Base-by-base conservation (phyloP, 2,797 vertebrate genomes). In the Perdix hodgsoniae region DNA sequence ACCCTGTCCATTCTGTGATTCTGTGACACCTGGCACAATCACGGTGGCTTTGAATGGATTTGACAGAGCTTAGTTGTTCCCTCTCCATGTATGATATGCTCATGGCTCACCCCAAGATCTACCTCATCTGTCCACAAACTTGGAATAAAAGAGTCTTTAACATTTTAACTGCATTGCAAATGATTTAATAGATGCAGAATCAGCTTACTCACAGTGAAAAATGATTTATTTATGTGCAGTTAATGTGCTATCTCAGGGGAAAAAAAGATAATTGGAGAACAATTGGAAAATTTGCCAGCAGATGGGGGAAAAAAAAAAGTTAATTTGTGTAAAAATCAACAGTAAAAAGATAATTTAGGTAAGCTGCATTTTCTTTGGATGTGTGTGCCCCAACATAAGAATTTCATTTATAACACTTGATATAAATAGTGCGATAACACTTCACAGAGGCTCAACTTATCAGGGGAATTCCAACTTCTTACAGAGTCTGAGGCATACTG, bases 381-480 rank as follows among this genome's bases (percentile, higher is more conserved):
- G 29, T 50, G 5, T 63, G 47, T 78, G 91, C 76, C 52, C 90
- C 82, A 77, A 42, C 42, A 8, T 35, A 93, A 94, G 82, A 72
- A 93, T 97, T 96, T 96, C 14, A 75, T 83, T 94, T 96, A 59
- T 77, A 96, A 86, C 71, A 61, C 64, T 95, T 92, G 75, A 91
- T 76, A 96, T 94, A 94, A 95, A 93, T 94, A 92, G 83, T 96
- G 42, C 90, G 83, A 95, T 96, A 97, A 93, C 86, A 94, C 81
- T 96, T 96, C 86, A 93, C 71, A 84, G 86, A 93, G 72, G 90
- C 39, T 90, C 71, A 66, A 85, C 82, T 94, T 96, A 95, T 94
- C 92, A 94, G 92, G 92, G 87, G 92, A 96, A 97, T 96, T 97
- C 87, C 83, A 96, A 52, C 81, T 92, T 96, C 79, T 82, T 93